phyloP scores from a whole-genome alignment of 1,140 invertebrate species.

The Nasonia longicornis region DNA sequence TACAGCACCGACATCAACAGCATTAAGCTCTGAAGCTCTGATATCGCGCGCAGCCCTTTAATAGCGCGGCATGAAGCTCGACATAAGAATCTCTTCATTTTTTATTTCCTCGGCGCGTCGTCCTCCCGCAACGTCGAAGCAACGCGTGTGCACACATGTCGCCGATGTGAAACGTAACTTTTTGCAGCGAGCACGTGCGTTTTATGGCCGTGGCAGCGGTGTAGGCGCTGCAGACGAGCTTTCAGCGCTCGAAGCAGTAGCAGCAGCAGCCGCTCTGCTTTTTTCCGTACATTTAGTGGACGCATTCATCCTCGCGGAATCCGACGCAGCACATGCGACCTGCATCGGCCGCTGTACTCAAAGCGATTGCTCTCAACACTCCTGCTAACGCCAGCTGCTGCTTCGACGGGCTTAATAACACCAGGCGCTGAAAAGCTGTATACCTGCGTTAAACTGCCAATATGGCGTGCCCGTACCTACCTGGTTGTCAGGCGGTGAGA shows the following conservation, averaged over 20 bases:
- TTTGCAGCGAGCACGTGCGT: constrained; percentile 4
- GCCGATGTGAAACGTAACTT: background rate
- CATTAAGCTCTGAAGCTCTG: too few relatives aligned
- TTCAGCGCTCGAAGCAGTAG: background rate
- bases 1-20: too few relatives aligned
- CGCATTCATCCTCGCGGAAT: too few relatives aligned
- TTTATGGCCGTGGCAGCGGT: background rate
- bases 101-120: too few relatives aligned
- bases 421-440: background rate
- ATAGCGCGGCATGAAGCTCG: too few relatives aligned
- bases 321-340: background rate
- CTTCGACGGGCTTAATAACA: background rate
- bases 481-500: background rate
- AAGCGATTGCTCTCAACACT: background rate
- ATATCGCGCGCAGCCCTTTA: too few relatives aligned
- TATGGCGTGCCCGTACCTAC: background rate
- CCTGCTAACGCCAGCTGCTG: background rate
- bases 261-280: too few relatives aligned
- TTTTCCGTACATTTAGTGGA: too few relatives aligned
- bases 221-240: background rate
- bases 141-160: too few relatives aligned
- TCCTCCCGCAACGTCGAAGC: too few relatives aligned
- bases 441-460: background rate
- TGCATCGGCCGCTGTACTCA: background rate
- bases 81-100: too few relatives aligned